These are phyloP conservation scores for Gambusia affinis DNA, from an alignment of 2,113 vertebrate genomes.

Conservation along the genomic window DNA sequence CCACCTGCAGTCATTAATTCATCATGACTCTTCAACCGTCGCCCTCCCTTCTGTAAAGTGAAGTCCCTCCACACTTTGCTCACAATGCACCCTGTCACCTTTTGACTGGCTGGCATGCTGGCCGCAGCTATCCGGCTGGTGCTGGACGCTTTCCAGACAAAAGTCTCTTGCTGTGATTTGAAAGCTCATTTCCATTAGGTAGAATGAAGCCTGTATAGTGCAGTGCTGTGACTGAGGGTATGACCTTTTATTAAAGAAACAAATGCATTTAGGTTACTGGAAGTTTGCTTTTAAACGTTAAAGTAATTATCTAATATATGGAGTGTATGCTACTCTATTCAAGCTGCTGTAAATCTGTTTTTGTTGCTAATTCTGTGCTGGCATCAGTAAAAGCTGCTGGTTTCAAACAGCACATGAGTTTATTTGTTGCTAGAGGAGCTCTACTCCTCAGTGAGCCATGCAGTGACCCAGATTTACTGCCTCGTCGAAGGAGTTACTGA, in stretches of 20 bases:
- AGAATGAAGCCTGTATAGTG: slow-evolving; percentile 39
- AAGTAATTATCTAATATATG: slow-evolving; percentile 38
- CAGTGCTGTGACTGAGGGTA: slow-evolving; percentile 53
- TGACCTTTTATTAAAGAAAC: slow-evolving; percentile 41
- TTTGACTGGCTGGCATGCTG: slow-evolving; percentile 41
- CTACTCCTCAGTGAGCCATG: slow-evolving; percentile 45
- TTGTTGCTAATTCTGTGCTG: slow-evolving; percentile 32
- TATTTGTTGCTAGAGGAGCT: slow-evolving; percentile 32
- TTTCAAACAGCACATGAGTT: slow-evolving; percentile 31
- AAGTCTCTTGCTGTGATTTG: slow-evolving; percentile 49
- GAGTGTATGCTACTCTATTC: slow-evolving; percentile 7
- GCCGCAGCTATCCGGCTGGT: slow-evolving; percentile 43
- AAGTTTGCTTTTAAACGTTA: slow-evolving; percentile 38
- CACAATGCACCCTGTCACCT: slow-evolving; percentile 59
- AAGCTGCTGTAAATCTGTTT: background rate
- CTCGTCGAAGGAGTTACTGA: slow-evolving; percentile 40
- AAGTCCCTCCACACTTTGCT: slow-evolving; percentile 43
- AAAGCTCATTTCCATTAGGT: slow-evolving; percentile 71
- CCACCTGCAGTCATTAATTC: slow-evolving; percentile 56
- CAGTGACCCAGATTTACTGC: slow-evolving; percentile 54
- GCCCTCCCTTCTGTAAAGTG: slow-evolving; percentile 39
- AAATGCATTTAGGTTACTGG: slow-evolving; percentile 32
- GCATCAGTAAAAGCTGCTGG: slow-evolving; percentile 26
- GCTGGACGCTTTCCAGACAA: slow-evolving; percentile 57
- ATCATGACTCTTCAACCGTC: slow-evolving; percentile 40